Base-by-base conservation (phyloP, 2,113 vertebrate species). In the Neotoma lepida region DNA sequence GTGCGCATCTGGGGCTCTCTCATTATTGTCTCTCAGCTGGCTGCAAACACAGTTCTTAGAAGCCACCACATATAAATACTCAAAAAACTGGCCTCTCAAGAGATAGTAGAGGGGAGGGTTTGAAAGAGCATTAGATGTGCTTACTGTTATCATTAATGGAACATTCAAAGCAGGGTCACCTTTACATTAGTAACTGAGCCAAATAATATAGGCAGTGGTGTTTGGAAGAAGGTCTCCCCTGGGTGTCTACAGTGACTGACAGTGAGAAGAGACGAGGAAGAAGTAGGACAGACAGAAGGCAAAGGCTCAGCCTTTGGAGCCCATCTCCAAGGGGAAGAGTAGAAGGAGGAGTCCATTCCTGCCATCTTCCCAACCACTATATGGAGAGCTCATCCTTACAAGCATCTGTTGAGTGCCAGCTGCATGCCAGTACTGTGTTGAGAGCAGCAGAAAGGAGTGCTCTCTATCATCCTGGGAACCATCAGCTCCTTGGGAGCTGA, bases 1-100 rank as follows among this genome's bases (percentile, higher is more conserved):
- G 13, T 64, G 1, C 8, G 78, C 74, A 80, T 96, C 54, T 64
- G 70, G 0, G 56, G 30, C n/a, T 94, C 63, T 28, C 73, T 84
- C 24, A 33, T 64, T 56, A 3, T 54, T 44, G 84, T 78, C 61
- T 94, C 73, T 82, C 49, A 89, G 66, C 44, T 33, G 64, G 44
- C 10, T 93, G 56, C 85, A 85, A 58, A 49, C 44, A 90, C 44
- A 63, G 82, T 64, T 88, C 56, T 80, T 78, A 84, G 90, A 94
- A 88, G 74, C 35, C 49, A 85, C 41, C 63, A 35, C 81, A 70
- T 49, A 26, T 68, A 64, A 39, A 12, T 39, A 46, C 44, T 71
- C 68, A 88, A 46, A 70, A 93, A 89, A 82, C 54, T 8, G 58
- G 26, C 87, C 17, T 89, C 56, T 30, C 30, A 20, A 39, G 33